Evolutionary conservation across 2,113 vertebrate species (phyloP).

Genomic region (Neotoma lepida): DNA sequence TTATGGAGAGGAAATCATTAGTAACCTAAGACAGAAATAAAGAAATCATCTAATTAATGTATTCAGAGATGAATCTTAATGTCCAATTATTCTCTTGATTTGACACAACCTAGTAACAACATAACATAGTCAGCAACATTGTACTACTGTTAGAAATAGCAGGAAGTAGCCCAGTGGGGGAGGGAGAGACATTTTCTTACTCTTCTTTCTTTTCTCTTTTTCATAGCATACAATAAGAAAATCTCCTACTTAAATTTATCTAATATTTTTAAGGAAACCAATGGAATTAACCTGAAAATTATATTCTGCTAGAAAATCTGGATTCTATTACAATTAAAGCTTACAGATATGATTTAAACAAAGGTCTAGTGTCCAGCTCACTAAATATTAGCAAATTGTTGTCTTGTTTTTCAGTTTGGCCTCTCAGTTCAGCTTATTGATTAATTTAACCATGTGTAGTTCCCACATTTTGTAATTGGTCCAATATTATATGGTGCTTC

Average conservation of each 20-base stretch:
- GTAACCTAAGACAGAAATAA: conserved; percentile 82
- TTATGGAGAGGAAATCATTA: conserved; percentile 77
- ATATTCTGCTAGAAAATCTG: background rate
- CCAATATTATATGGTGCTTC: conserved; percentile 31
- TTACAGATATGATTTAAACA: conserved; percentile 26
- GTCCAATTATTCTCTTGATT: conserved; percentile 84
- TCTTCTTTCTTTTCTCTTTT: conserved; percentile 35
- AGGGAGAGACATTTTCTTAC: conserved; percentile 1
- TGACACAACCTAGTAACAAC: conserved; percentile 81
- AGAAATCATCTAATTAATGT: conserved; percentile 83
- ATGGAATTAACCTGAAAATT: conserved; percentile 50
- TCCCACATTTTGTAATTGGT: conserved; percentile 41
- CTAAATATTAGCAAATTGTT: conserved; percentile 47
- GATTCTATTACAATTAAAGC: conserved; percentile 28
- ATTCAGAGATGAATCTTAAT: conserved; percentile 81
- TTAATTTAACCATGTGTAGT: conserved; percentile 51
- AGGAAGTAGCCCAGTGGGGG: conserved; percentile 54
- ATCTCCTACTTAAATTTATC: background rate
- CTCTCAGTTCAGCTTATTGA: conserved; percentile 56
- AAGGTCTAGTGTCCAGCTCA: background rate
- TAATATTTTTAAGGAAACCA: background rate
- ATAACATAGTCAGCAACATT: conserved; percentile 75
- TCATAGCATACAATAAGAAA: conserved; percentile 33
- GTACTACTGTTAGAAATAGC: conserved; percentile 64
- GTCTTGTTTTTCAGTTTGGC: conserved; percentile 45